Evolutionary conservation across 2,888 invertebrate species (phyloP), one percentile per base, ranked within the genome.

Genomic region (Diarsia mendica): DNA sequence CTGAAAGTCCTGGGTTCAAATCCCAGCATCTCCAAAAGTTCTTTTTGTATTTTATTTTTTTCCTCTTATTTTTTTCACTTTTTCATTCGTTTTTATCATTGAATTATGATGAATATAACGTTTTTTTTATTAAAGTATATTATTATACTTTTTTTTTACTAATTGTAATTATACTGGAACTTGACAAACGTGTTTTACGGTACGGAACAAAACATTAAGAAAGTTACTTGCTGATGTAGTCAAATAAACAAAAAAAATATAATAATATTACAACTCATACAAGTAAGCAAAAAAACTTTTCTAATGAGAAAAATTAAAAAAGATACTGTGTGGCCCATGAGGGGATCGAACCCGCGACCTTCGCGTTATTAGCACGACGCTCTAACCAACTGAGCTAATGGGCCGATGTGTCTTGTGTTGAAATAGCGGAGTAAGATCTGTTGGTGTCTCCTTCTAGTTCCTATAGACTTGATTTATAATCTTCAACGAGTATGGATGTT

Each of bases 1-100:
- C 97, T 97, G 97, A 97, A 97, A 97, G 97, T 97, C 97, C 97
- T 96, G 97, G 97, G 97, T 97, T 97, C 97, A 97, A 97, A 97
- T 97, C 97, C 97, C 97, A 96, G 97, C 96, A 96, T 95, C 97
- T 97, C 97, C 97, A 97, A 80, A 88, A 0, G 0, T 0, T 3
- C 1, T 68, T 53, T 82, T 87, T 64, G 23, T 1, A 0, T 2
- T 1, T 44, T 28, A 13, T 2, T n/a, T n/a, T 28, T 20, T 20
- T 33, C 0, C 11, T 51, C 18, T 10, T 0, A n/a, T 15, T 64
- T 51, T 51, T 23, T 28, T 0, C 23, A 2, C 6, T 46, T 0
- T 3, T 6, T 55, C 1, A 49, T 1, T 20, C 46, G 46, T 53
- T 55, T 28, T 28, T 3, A 58, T 28, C 18, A 28, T 18, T 9